Base-by-base conservation (phyloP, 2,888 invertebrate genomes). In the Drosophila flavopinicola region DNA sequence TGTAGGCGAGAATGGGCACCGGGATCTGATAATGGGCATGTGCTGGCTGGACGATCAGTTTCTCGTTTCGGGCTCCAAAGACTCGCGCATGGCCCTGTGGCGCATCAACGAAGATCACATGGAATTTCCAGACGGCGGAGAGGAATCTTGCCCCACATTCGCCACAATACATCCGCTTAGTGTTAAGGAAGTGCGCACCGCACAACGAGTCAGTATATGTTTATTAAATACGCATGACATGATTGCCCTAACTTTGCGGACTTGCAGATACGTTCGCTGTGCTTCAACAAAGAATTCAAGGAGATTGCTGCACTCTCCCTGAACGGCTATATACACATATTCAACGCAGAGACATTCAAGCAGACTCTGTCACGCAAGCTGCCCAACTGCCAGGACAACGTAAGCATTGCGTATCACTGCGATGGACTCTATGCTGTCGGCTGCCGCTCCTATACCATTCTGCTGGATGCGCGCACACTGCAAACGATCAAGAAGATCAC, bases 21-120 rank as follows among this genome's bases (percentile, higher is more conserved):
- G 95, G 84, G 98, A 99, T 91, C 97, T 98, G 95, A 90, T 90
- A 9, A 93, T 96, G 91, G 98, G 98, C 89, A 95, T 98, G 94
- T 96, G 96, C 72, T 99, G 98, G 98, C 91, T 99, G 66, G 98
- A 99, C 91, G 98, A 99, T 91, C 96, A 98, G 91, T 98, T 97
- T 92, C 92, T 98, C 53, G 97, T 98, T 57, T 97, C 98, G 5
- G 98, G 98, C 9, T 97, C 98, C 0, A 94, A 98, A 51, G 98
- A 98, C 91, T 96, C 97, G 3, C 95, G 95, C 89, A 93, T 98
- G 92, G 96, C 97, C 17, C 92, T 98, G 60, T 99, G 98, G 98
- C 93, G 95, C 63, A 95, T 98, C 48, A 95, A 93, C 27, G 89
- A 91, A 56, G 91, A 91, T 59, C 74, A 90, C 60, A 88, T 88